Evolutionary conservation across 2,888 invertebrate genomes (phyloP).

Genomic region (Muscina levida): DNA sequence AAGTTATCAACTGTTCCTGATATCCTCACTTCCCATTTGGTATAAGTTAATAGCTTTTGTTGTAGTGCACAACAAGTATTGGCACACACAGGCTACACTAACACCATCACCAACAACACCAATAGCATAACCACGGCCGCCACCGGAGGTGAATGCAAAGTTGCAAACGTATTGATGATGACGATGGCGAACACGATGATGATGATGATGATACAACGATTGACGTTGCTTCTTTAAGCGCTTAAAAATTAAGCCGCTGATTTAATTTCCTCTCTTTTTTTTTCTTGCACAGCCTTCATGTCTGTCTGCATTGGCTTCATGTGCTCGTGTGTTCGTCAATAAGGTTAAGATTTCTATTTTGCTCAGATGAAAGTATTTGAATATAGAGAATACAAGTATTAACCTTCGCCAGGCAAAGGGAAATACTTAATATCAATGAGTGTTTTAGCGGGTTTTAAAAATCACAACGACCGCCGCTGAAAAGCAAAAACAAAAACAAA

Average conservation of each 20-base stretch:
- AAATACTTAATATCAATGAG: conserved; percentile 36
- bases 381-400: conserved; percentile 40
- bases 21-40: conserved; percentile 23
- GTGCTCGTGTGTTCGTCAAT: neutral
- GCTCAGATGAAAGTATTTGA: conserved; percentile 20
- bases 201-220: conserved; percentile 36
- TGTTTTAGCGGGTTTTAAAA: conserved; percentile 52
- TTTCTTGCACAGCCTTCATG: conserved; percentile 24
- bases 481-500: neutral
- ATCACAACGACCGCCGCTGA: conserved; percentile 4
- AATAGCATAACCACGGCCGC: conserved; percentile 40
- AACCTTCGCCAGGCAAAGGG: conserved; percentile 52
- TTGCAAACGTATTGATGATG: conserved; percentile 43
- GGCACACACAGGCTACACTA: conserved; percentile 42
- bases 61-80: conserved; percentile 57
- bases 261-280: conserved; percentile 62
- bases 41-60: conserved; percentile 58
- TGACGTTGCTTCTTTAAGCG: conserved; percentile 35
- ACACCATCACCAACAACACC: conserved; percentile 33
- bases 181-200: no score
- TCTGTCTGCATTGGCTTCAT: neutral
- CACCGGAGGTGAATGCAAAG: conserved; percentile 14
- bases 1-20: neutral
- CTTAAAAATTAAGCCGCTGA: conserved; percentile 57
- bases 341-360: conserved; percentile 65